phyloP scores from a whole-genome alignment of 2,113 vertebrate genomes.

The Mustela lutreola region DNA sequence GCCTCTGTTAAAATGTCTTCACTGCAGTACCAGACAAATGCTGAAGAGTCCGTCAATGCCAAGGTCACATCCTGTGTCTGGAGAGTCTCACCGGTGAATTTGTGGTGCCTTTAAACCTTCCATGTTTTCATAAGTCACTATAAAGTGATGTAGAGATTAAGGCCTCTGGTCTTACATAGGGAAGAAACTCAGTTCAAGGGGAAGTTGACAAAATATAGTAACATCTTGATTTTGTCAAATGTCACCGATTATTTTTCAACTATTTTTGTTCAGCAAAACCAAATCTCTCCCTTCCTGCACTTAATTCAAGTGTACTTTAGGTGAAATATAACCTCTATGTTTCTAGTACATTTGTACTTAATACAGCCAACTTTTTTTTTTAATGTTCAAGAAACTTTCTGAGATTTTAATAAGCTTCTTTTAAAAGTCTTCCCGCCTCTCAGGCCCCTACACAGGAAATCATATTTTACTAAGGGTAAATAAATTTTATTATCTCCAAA shows the following conservation, averaged over 20 bases:
- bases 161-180: not conserved
- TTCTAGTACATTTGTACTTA: slow-evolving; percentile 49
- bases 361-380: slow-evolving; percentile 39
- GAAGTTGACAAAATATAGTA: slow-evolving; percentile 15
- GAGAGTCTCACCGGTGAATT: not conserved
- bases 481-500: slow-evolving; percentile 44
- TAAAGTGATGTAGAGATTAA: not conserved
- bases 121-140: not conserved
- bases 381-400: slow-evolving; percentile 50
- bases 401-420: slow-evolving; percentile 46
- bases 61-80: not conserved
- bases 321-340: slow-evolving; percentile 45
- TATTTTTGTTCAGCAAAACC: slow-evolving; percentile 9
- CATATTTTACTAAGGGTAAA: slow-evolving; percentile 58
- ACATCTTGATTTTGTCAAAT: slow-evolving; percentile 62
- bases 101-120: not conserved
- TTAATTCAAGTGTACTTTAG: slow-evolving; percentile 37
- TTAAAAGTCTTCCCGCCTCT: slow-evolving; percentile 54
- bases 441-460: slow-evolving; percentile 47
- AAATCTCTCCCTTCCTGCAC: slow-evolving; percentile 47
- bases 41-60: not conserved
- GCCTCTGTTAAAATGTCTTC: not conserved
- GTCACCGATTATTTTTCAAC: slow-evolving; percentile 53
- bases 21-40: accelerated
- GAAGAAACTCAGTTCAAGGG: slow-evolving; percentile 9